Evolutionary conservation across 2,888 invertebrate genomes (phyloP), one percentile per base, ranked within the genome.

Genomic region (Cheiracanthium punctorium): DNA sequence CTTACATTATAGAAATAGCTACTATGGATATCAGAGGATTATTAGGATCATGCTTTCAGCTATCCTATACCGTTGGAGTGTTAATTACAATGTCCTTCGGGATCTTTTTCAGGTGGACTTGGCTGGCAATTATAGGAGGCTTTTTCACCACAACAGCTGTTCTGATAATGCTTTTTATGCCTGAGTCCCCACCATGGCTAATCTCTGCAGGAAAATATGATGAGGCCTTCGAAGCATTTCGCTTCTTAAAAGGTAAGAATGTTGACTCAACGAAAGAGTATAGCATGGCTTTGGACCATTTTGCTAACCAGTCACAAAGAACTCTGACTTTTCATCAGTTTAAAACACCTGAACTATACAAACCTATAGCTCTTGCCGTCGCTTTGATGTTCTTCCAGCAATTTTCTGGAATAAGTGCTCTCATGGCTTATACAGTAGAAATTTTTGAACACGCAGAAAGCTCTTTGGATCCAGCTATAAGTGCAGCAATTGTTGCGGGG

Each of bases 311-410:
- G 5, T 14, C 52, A n/a, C 20, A 17, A 29, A 64, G 32, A 1
- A 33, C 32, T 1, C 87, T 89, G 10, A 89, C 89, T 80, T 88
- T 88, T 0, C 90, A 90, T 33, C 90, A 90, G 20, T 85, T 90
- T 32, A 65, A 80, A 20, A 89, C 89, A 67, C 90, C 90, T 14
- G 90, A 91, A 82, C 88, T 91, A 0, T 90, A 88, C 43, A 89
- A 90, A 43, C 92, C 92, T 0, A 82, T 92, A n/a, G 84, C 89
- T 4, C 90, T 92, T 28, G 89, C 90, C 0, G 69, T 91, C 0
- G 88, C 89, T 5, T 89, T 92, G n/a, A 91, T 91, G 91, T 80
- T 91, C 5, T 91, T 92, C 72, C 92, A 92, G 85, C 92, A 92
- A 85, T 89, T 91, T 10, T 91, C 90, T 72, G 92, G 92, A 4